Evolutionary conservation across 2,113 vertebrate species (phyloP).

Genomic region (Brachionichthys hirsutus): DNA sequence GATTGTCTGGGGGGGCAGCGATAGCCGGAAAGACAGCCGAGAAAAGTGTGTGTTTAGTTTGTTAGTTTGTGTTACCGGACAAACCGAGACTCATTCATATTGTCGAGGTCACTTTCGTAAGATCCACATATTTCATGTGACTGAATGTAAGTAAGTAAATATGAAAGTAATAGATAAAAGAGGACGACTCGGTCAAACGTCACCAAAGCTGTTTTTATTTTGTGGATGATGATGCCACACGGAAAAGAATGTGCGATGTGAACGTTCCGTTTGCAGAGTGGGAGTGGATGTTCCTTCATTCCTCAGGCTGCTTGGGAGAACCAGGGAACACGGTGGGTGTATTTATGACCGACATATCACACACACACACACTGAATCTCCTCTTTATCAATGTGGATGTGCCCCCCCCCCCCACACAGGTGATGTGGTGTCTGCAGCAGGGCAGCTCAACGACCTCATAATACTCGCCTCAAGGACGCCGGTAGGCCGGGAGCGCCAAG

Average conservation of each 20-base stretch:
- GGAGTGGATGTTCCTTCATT: conserved; percentile 1
- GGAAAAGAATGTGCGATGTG: neutral
- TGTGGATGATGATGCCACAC: neutral
- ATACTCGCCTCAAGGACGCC: conserved; percentile 39
- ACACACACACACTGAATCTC: neutral
- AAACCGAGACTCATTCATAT: neutral
- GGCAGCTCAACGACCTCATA: conserved; percentile 28
- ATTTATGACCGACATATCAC: conserved; percentile 5
- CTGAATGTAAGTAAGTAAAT: conserved; percentile 12
- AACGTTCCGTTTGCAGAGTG: conserved; percentile 1
- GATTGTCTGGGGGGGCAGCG: conserved; percentile 33
- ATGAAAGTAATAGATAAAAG: neutral
- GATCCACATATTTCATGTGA: neutral
- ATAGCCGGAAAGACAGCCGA: neutral
- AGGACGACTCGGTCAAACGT: too few relatives aligned
- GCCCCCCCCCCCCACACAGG: conserved; percentile 28
- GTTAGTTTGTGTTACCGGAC: conserved; percentile 8
- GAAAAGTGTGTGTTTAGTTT: neutral
- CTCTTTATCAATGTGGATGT: conserved; percentile 17
- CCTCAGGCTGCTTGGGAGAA: conserved; percentile 10
- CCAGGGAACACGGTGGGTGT: neutral
- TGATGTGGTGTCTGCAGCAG: conserved; percentile 41
- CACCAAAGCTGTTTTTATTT: too few relatives aligned
- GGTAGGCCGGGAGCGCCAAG: conserved; percentile 20
- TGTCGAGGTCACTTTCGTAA: neutral